These are phyloP conservation scores for Cylindroiulus punctatus DNA, from an alignment of 2,888 invertebrate species.

Conservation along the genomic window DNA sequence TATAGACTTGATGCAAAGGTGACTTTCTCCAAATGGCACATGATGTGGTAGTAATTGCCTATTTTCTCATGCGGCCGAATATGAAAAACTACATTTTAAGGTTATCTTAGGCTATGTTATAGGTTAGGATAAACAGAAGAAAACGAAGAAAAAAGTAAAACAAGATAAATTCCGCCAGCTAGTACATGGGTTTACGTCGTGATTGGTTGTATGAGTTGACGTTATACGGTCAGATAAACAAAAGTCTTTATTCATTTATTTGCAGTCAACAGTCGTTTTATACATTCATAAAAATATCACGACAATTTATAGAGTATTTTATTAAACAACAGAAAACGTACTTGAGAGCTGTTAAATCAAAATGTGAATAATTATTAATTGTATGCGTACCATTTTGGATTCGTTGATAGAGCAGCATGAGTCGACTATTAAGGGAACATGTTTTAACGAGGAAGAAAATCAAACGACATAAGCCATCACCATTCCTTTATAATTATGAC, in stretches of 20 bases:
- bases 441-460: neutral
- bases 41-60: no score
- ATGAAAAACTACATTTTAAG: no score
- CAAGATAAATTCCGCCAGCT: no score
- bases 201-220: neutral
- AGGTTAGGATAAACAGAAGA: no score
- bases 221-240: neutral
- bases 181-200: no score
- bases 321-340: neutral
- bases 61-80: no score
- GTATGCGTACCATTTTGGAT: neutral
- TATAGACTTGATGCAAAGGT: no score
- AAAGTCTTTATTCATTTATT: neutral
- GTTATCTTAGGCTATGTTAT: no score
- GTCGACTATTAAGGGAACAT: neutral
- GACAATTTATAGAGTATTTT: constrained; percentile 18
- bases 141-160: no score
- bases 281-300: constrained; percentile 8
- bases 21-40: no score
- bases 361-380: neutral
- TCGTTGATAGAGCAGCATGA: neutral
- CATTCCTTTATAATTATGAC: neutral
- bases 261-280: neutral
- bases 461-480: neutral
- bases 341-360: neutral